Conservation (phyloP, 2,797 vertebrate genomes). For the Myiotriccus ornatus region DNA sequence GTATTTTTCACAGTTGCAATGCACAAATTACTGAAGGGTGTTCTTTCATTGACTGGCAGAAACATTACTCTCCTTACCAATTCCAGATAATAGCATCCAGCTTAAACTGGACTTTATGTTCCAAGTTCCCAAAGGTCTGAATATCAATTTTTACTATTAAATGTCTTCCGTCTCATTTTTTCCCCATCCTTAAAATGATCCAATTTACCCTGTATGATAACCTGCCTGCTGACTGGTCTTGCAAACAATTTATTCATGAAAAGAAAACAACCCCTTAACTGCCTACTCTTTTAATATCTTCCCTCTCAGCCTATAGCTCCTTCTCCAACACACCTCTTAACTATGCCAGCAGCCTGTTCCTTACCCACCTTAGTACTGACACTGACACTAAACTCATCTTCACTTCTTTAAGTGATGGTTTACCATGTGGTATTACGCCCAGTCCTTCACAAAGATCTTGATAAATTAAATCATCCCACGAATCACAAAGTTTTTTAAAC, state of each 20-base stretch:
- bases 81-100: neutral
- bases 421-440: neutral
- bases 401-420: neutral
- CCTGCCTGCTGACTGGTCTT: neutral
- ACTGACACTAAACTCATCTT: neutral
- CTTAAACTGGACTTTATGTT: neutral
- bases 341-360: neutral
- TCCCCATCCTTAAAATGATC: neutral
- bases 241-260: neutral
- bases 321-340: neutral
- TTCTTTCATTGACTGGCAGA: neutral
- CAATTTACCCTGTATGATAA: neutral
- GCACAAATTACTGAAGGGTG: neutral
- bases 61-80: neutral
- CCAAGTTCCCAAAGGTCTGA: neutral
- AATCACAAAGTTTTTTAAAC: neutral
- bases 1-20: neutral
- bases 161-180: neutral
- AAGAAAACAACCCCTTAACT: neutral
- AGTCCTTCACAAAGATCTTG: neutral
- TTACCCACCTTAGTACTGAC: neutral
- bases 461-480: neutral
- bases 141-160: neutral
- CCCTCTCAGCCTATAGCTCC: neutral
- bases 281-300: neutral